Evolutionary conservation across 2,888 invertebrate genomes (phyloP).

Genomic region (Ectemnius continuus): DNA sequence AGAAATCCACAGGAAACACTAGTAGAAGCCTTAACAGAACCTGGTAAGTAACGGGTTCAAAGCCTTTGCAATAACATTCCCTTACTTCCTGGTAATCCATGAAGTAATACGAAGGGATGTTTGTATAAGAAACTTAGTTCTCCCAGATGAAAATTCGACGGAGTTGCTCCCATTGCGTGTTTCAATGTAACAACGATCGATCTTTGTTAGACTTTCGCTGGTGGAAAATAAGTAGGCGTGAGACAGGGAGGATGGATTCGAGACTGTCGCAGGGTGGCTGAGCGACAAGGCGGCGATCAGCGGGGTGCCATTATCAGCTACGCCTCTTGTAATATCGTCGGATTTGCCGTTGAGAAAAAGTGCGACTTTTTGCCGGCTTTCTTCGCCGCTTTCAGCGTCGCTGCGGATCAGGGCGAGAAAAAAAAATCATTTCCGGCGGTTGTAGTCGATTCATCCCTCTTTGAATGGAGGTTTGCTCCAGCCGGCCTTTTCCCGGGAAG

Average conservation of each 20-base stretch:
- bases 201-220: too few species aligned
- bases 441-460: neutral
- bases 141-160: too few species aligned
- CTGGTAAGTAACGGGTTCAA: too few species aligned
- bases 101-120: neutral
- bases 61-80: neutral
- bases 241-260: too few species aligned
- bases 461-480: neutral
- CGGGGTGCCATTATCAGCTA: neutral
- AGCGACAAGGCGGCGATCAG: too few species aligned
- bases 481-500: neutral
- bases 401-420: neutral
- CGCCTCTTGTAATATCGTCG: neutral
- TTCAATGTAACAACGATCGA: too few species aligned
- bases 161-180: too few species aligned
- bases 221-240: too few species aligned
- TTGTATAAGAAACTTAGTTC: too few species aligned
- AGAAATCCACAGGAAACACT: too few species aligned
- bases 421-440: constrained; percentile 1
- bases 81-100: neutral
- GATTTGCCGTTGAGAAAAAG: neutral
- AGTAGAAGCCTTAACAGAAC: too few species aligned
- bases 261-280: too few species aligned
- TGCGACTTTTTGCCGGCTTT: neutral
- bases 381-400: neutral